phyloP scores from a whole-genome alignment of 2,113 vertebrate species.

The Lasiurus borealis region DNA sequence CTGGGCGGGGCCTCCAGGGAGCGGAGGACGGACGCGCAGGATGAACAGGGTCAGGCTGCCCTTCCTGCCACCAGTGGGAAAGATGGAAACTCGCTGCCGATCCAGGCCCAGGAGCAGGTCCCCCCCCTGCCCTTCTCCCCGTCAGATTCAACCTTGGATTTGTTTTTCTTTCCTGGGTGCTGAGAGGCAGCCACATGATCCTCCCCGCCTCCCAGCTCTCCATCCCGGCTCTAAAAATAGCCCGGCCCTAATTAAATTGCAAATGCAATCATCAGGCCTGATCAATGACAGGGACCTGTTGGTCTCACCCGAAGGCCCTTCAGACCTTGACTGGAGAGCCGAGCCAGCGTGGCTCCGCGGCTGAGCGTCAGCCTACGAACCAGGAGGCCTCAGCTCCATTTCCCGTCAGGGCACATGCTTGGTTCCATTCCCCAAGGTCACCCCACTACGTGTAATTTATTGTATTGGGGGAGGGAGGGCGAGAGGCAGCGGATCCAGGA shows the following conservation, averaged over 20 bases:
- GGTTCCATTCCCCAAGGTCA: too few relatives aligned
- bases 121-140: neutral
- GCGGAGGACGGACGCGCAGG: neutral
- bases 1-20: neutral
- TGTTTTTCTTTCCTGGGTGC: neutral
- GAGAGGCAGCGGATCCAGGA: too few relatives aligned
- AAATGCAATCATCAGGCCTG: slow-evolving; percentile 74
- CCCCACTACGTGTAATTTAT: too few relatives aligned
- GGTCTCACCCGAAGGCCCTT: neutral
- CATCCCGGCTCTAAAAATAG: slow-evolving; percentile 70
- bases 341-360: too few relatives aligned
- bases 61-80: neutral
- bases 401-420: too few relatives aligned
- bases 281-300: slow-evolving; percentile 40
- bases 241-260: slow-evolving; percentile 72
- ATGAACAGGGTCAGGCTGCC: too few relatives aligned
- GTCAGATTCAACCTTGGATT: neutral
- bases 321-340: neutral
- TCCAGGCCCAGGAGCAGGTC: neutral
- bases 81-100: neutral
- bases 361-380: too few relatives aligned
- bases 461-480: too few relatives aligned
- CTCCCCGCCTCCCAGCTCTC: neutral
- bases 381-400: too few relatives aligned
- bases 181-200: neutral